Percentiles rank a stretch among this genome's conserved stretches.
phyloP scores from a whole-genome alignment of 2,888 invertebrate genomes.

The Fragum fragum region DNA sequence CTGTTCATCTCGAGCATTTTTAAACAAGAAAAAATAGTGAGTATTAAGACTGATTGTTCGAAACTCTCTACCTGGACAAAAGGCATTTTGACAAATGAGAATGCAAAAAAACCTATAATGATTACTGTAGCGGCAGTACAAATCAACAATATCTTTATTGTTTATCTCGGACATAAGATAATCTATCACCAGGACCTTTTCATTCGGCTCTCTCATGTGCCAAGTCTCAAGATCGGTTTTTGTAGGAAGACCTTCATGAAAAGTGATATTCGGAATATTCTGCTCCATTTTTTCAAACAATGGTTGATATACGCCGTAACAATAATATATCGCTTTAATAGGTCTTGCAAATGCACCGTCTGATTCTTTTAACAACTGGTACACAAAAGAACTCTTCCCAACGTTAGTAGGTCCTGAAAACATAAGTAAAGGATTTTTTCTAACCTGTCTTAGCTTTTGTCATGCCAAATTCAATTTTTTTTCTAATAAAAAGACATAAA shows the following conservation, averaged over 20 bases:
- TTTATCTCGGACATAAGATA: no score
- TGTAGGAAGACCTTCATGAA: constrained; percentile 51
- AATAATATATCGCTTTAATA: constrained; percentile 49
- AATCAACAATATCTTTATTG: no score
- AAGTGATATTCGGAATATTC: constrained; percentile 42
- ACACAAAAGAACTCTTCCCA: constrained; percentile 54
- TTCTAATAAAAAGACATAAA: background rate
- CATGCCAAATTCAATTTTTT: no score
- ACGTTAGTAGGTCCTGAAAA: constrained; percentile 52
- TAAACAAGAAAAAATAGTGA: no score
- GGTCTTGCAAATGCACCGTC: constrained; percentile 50
- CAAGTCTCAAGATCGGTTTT: constrained; percentile 46
- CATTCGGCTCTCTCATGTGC: constrained; percentile 35
- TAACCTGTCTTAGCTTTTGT: no score
- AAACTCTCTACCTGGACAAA: no score
- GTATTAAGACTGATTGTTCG: no score
- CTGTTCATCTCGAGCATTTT: no score
- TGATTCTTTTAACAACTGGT: constrained; percentile 46
- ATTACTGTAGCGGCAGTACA: no score
- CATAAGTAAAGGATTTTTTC: constrained; percentile 3
- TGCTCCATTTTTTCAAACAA: constrained; percentile 57
- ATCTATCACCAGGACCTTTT: no score
- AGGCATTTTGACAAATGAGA: no score
- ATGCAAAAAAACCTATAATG: no score
- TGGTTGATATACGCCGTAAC: constrained; percentile 63